phyloP scores from a whole-genome alignment of 2,113 vertebrate genomes.

The Dicrurus megarhynchus region DNA sequence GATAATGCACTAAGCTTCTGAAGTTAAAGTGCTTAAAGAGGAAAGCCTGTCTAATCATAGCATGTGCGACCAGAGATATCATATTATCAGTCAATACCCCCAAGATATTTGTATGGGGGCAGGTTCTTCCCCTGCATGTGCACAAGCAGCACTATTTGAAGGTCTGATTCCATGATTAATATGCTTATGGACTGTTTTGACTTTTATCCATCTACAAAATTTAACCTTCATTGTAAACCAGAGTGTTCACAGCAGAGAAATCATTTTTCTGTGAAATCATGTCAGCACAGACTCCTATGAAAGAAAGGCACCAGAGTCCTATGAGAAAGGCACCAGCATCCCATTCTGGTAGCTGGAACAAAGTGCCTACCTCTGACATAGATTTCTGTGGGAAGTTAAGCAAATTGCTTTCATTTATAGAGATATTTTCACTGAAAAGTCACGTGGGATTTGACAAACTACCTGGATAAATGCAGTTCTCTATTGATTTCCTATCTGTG shows the following conservation, averaged over 20 bases:
- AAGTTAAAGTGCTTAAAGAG: constrained; percentile 22
- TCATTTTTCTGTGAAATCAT: background rate
- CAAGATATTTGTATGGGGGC: background rate
- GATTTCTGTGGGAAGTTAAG: background rate
- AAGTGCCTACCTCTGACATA: background rate
- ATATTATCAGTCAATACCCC: background rate
- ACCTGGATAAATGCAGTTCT: background rate
- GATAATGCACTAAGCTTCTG: background rate
- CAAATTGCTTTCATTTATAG: background rate
- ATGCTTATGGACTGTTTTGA: background rate
- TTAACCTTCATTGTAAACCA: background rate
- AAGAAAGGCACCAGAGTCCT: too few species aligned
- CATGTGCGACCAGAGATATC: constrained; percentile 19
- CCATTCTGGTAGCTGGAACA: background rate
- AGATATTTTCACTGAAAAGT: background rate
- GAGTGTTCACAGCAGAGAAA: background rate
- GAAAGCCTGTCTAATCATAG: background rate
- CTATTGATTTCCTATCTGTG: background rate
- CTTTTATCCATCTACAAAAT: background rate
- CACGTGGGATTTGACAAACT: background rate
- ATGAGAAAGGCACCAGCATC: background rate
- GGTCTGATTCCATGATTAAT: background rate
- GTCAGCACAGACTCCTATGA: too few species aligned
- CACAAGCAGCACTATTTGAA: background rate
- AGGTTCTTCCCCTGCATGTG: background rate